These are phyloP conservation scores for Drosophila antonietae DNA, from an alignment of 2,888 invertebrate genomes.

Conservation along the genomic window DNA sequence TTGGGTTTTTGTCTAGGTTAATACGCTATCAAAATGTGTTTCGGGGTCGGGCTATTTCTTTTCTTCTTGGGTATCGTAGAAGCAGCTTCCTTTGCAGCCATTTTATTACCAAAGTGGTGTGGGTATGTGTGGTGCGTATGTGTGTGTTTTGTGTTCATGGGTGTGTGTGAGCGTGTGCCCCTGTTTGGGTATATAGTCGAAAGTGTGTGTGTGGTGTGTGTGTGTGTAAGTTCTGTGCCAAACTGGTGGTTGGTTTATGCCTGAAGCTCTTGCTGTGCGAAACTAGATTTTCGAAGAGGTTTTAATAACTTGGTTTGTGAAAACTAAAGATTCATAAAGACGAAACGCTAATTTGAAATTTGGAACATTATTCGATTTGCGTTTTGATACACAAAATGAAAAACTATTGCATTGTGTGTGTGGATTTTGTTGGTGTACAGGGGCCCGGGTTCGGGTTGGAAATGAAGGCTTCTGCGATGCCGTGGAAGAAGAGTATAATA, in stretches of 20 bases:
- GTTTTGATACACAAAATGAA: slow-evolving; percentile 76
- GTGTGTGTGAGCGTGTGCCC: slow-evolving; percentile 52
- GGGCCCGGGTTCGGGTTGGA: slow-evolving; percentile 61
- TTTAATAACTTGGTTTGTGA: slow-evolving; percentile 43
- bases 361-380: slow-evolving; percentile 58
- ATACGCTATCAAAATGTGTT: slow-evolving; percentile 24
- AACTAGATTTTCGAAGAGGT: slow-evolving; percentile 56
- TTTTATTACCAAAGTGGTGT: slow-evolving; percentile 73
- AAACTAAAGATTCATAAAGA: slow-evolving; percentile 65
- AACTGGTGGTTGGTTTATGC: slow-evolving; percentile 71
- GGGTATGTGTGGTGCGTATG: slow-evolving; percentile 44
- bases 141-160: slow-evolving; percentile 22
- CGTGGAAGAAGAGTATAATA: slow-evolving; percentile 77
- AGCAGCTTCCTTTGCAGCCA: slow-evolving; percentile 80
- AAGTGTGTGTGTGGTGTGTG: slow-evolving; percentile 50
- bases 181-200: slow-evolving; percentile 46
- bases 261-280: slow-evolving; percentile 61
- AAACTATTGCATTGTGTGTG: slow-evolving; percentile 82
- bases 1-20: slow-evolving; percentile 14
- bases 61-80: slow-evolving; percentile 82
- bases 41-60: slow-evolving; percentile 75
- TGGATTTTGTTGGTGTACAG: slow-evolving; percentile 50
- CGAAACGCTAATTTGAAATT: slow-evolving; percentile 72
- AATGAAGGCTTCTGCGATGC: slow-evolving; percentile 80
- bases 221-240: slow-evolving; percentile 56